Percentiles rank a stretch among this genome's conserved stretches.
These are phyloP conservation scores for Capreolus pygargus DNA, from an alignment of 2,113 vertebrate genomes.

Conservation along the genomic window DNA sequence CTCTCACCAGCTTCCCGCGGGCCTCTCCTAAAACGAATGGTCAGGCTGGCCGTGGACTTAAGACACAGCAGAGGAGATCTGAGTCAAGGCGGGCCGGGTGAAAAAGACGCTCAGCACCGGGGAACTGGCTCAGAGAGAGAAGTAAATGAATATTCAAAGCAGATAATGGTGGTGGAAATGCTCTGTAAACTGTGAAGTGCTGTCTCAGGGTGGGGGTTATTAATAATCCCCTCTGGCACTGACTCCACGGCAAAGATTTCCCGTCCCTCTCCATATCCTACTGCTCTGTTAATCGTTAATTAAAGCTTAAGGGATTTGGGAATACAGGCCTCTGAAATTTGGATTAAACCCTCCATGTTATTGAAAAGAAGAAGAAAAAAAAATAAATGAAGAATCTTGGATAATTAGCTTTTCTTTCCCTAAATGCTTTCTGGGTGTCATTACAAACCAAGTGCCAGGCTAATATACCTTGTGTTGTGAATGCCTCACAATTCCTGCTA, in stretches of 20 bases:
- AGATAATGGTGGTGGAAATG: not conserved
- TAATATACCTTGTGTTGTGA: constrained; percentile 84
- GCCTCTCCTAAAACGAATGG: rapidly evolving
- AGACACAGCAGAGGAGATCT: not conserved
- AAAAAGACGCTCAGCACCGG: not conserved
- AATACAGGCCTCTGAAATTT: constrained; percentile 73
- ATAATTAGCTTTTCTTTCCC: constrained; percentile 81
- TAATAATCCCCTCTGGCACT: not conserved
- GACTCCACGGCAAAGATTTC: constrained; percentile 34
- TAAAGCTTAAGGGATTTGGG: constrained; percentile 77
- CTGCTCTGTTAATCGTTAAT: constrained; percentile 66
- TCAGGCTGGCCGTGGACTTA: not conserved
- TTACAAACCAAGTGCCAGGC: constrained; percentile 80
- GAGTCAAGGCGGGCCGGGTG: not conserved
- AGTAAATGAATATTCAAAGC: constrained; percentile 40
- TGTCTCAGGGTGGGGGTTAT: not conserved
- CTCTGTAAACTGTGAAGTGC: constrained; percentile 53
- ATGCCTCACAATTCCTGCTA: constrained; percentile 83
- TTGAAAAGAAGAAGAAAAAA: not conserved
- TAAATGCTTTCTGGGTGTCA: constrained; percentile 82
- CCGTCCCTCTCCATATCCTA: constrained; percentile 40
- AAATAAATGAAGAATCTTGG: constrained; percentile 53
- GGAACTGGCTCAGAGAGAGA: not conserved
- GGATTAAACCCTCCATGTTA: constrained; percentile 77
- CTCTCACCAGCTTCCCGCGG: rapidly evolving